Evolutionary conservation across 1,140 invertebrate genomes (phyloP), one percentile per base, ranked within the genome.

Genomic region (Bactericera cockerelli): DNA sequence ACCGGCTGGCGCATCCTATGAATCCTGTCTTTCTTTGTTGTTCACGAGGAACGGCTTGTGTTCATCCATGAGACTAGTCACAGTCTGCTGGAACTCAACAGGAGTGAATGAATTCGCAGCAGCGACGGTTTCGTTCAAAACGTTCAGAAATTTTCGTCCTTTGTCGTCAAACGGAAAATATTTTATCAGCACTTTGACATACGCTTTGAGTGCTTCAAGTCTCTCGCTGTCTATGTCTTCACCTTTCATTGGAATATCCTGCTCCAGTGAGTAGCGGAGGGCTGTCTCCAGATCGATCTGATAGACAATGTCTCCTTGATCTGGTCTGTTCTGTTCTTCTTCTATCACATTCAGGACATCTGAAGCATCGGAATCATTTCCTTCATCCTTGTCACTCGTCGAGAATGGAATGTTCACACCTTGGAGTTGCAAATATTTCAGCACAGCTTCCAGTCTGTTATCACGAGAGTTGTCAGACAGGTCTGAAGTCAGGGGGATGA

Each of bases 261-360:
- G 83, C 62, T 77, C 77, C 4, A 96, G 74, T 13, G 83, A 82
- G 67, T 86, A 89, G 64, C 80, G 77, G 11, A 96, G 65, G 0
- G 87, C 83, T 67, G 82, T 86, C 71, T 94, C 89, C 53, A 97
- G 70, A 71, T 97, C 93, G 57, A 81, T 76, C 73, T 92, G 87
- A 68, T 84, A 91, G 0, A 92, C 74, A 10, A 72, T 65, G 67
- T 83, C 80, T 13, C 67, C 61, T 67, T 62, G 64, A 68, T 70
- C 2, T 25, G 58, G 26, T 71, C 28, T 4, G 13, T 31, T 31
- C 28, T 6, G 4, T 31, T 31, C 28, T 31, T 31, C 28, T 25
- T 54, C 49, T 25, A 54, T 21, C 19, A 21, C 49, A 6, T 11
- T 21, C 4, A 21, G 4, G 4, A 21, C 49, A 56, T 56, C 55